Base-by-base conservation (phyloP, 2,113 vertebrate genomes). In the Sardina pilchardus region DNA sequence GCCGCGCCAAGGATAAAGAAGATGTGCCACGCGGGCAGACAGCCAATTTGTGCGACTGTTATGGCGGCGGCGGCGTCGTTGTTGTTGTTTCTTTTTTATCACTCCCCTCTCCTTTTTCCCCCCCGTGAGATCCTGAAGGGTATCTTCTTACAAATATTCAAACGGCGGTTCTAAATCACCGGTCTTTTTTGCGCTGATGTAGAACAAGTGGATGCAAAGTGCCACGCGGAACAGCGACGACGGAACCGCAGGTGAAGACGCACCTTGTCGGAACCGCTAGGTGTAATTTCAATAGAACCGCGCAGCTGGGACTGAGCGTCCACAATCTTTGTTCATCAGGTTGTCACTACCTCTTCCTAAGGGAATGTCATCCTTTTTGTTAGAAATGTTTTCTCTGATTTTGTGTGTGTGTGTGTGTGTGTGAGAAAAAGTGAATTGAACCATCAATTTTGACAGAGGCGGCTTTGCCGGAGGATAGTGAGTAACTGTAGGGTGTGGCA, bases 1-100 rank as follows among this genome's bases (percentile, higher is more conserved):
- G 91, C 84, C 83, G 86, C 59, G 30, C 59, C 59, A 9, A 83
- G 83, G 85, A 91, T 88, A 92, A 94, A 93, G 89, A 90, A 89
- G 89, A 90, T 85, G 82, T 91, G 86, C 93, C 93, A 83, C 87
- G 80, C 4, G 1, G 48, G 42, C 84, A 83, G 87, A 88, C 71
- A 50, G 87, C 84, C 85, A 82, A 84, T 91, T 89, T 91, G 87
- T 88, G 83, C 81, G 81, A 19, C 10, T 42, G 86, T 90, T 91
- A 87, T 89, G n/a, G n/a, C n/a, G n/a, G n/a, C n/a, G n/a, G n/a
- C n/a, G n/a, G n/a, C n/a, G n/a, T n/a, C n/a, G n/a, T n/a, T n/a
- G n/a, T n/a, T n/a, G 78, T 82, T 83, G 85, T 19, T 81, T 89
- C 89, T 85, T 67, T 67, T 63, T 63, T n/a, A n/a, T n/a, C 47